phyloP scores from a whole-genome alignment of 2,888 invertebrate genomes.

The Schizotus pectinicornis region DNA sequence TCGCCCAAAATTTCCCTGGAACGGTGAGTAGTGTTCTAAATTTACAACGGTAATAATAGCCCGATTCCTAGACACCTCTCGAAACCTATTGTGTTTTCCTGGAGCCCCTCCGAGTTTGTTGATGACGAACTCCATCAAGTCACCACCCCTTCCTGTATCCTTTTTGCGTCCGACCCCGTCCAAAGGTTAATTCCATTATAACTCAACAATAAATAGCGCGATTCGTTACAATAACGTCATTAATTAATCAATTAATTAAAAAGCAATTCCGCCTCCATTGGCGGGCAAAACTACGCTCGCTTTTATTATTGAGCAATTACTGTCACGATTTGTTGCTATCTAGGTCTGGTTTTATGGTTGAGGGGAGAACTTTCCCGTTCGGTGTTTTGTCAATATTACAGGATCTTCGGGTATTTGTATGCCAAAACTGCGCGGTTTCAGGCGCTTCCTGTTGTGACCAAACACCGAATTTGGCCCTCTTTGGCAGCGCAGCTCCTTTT shows the following conservation, averaged over 20 bases:
- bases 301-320: slow-evolving; percentile 10
- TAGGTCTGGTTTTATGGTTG: slow-evolving; percentile 25
- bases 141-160: slow-evolving; percentile 13
- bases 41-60: slow-evolving; percentile 1
- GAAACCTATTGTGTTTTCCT: slow-evolving; percentile 31
- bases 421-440: not conserved
- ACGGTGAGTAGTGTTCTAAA: slow-evolving; percentile 26
- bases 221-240: not conserved
- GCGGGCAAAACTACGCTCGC: slow-evolving; percentile 1
- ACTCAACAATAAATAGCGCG: not conserved
- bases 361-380: slow-evolving; percentile 15
- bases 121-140: slow-evolving; percentile 17
- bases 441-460: not conserved
- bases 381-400: not conserved
- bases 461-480: not conserved
- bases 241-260: no score
- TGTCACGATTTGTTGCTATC: slow-evolving; percentile 21
- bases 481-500: not conserved
- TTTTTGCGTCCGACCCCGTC: slow-evolving; percentile 1
- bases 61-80: slow-evolving; percentile 6
- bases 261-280: not conserved
- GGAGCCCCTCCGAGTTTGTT: slow-evolving; percentile 26
- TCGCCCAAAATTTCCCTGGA: slow-evolving; percentile 20
- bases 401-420: not conserved
- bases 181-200: slow-evolving; percentile 8